A percentile compares a stretch with the other conserved stretches of the same genome.
Conservation (phyloP, 2,797 vertebrate species). For the Notoglanidium macrostoma region DNA sequence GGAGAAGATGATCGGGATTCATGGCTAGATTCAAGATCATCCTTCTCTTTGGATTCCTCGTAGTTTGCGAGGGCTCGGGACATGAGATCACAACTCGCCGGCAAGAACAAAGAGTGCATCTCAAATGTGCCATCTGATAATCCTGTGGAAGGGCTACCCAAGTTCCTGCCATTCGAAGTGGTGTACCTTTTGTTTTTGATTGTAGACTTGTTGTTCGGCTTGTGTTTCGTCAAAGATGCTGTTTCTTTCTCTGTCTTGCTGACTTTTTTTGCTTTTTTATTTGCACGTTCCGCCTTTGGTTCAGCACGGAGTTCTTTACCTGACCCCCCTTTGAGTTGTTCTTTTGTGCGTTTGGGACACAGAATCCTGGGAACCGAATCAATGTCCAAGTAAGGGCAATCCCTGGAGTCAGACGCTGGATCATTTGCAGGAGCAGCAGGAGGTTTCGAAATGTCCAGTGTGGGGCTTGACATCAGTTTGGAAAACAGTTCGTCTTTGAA, state of each 20-base stretch:
- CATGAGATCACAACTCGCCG: conserved; percentile 73
- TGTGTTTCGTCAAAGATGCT: conserved; percentile 4
- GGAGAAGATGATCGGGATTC: conserved; percentile 45
- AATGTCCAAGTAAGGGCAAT: conserved; percentile 74
- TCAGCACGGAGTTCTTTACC: conserved; percentile 47
- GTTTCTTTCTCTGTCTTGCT: conserved; percentile 33
- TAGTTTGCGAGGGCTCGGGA: conserved; percentile 71
- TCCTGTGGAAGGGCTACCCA: conserved; percentile 51
- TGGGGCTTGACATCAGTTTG: conserved; percentile 57
- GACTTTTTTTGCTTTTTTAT: conserved; percentile 40
- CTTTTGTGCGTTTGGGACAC: conserved; percentile 71
- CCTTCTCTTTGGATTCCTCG: conserved; percentile 65
- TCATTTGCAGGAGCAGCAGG: conserved; percentile 54
- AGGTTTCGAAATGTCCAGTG: conserved; percentile 42
- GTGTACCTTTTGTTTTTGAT: conserved; percentile 43
- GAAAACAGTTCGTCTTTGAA: conserved; percentile 63
- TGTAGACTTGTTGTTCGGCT: conserved; percentile 40
- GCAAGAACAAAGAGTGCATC: conserved; percentile 68
- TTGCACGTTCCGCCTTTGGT: conserved; percentile 16
- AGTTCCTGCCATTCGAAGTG: conserved; percentile 48
- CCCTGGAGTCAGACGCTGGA: conserved; percentile 65
- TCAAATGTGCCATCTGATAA: conserved; percentile 52
- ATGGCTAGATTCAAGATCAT: conserved; percentile 57
- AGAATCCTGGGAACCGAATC: conserved; percentile 75
- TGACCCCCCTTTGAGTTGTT: conserved; percentile 39